These are phyloP conservation scores for Oryctes rhinoceros DNA, from an alignment of 1,140 invertebrate genomes.

Conservation along the genomic window DNA sequence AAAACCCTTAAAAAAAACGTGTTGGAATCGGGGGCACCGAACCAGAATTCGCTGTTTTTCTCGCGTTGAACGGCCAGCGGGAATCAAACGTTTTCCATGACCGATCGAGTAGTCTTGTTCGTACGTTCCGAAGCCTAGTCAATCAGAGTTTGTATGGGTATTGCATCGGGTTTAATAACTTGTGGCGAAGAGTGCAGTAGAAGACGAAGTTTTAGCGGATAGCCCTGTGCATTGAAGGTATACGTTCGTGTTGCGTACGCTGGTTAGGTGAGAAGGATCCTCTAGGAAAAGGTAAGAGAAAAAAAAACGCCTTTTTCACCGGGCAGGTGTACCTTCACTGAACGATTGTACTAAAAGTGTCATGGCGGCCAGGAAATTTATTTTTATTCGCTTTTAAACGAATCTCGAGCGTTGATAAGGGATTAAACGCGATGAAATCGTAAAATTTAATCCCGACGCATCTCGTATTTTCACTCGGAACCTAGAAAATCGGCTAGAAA, in stretches of 20 bases:
- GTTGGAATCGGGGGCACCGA: not conserved
- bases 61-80: not conserved
- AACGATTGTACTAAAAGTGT: constrained; percentile 40
- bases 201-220: not conserved
- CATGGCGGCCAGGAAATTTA: not conserved
- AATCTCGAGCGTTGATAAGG: not conserved
- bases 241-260: not conserved
- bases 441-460: no score
- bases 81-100: not conserved
- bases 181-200: not conserved
- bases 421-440: not conserved
- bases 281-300: not conserved
- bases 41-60: not conserved
- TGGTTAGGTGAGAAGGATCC: not conserved
- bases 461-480: no score
- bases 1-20: constrained; percentile 17
- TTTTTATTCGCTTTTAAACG: constrained; percentile 30
- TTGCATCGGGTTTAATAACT: not conserved
- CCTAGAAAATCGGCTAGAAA: no score
- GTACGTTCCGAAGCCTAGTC: not conserved
- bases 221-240: not conserved
- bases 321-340: constrained; percentile 33
- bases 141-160: not conserved
- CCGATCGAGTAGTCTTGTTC: not conserved
- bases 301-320: not conserved